Evolutionary conservation across 2,113 vertebrate genomes (phyloP).

Genomic region (Osmerus eperlanus): DNA sequence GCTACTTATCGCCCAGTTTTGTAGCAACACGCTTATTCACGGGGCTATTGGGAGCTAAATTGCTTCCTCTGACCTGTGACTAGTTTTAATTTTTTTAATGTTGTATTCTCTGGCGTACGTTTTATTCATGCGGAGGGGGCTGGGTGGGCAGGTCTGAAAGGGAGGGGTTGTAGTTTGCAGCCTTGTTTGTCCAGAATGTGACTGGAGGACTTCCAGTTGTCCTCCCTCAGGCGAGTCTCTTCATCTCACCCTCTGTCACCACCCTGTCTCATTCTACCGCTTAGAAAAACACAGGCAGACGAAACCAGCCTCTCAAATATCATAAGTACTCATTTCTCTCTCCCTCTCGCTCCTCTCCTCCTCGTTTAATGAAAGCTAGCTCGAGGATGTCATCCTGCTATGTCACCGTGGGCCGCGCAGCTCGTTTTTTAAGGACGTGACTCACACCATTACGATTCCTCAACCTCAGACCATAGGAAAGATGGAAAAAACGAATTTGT

Average conservation of each 20-base stretch:
- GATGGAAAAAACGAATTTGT: too few species aligned
- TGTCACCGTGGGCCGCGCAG: not conserved
- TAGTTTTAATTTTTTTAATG: too few species aligned
- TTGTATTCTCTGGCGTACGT: too few species aligned
- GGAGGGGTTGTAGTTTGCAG: not conserved
- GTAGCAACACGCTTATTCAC: conserved; percentile 29
- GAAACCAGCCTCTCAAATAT: too few species aligned
- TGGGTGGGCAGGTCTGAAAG: not conserved
- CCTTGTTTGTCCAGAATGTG: not conserved
- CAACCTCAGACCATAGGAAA: too few species aligned
- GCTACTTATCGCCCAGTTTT: conserved; percentile 24
- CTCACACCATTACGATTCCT: not conserved
- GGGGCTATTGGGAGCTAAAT: conserved; percentile 55
- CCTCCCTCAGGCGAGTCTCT: not conserved
- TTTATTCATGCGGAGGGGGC: not conserved
- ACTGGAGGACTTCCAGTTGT: not conserved
- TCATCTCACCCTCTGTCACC: not conserved
- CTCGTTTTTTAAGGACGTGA: not conserved
- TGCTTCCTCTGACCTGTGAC: conserved; percentile 26
- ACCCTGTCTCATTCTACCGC: not conserved
- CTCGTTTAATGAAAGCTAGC: not conserved
- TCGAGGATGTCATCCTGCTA: not conserved
- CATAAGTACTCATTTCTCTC: not conserved
- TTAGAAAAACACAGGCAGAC: not conserved
- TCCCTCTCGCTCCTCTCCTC: not conserved